Conservation (phyloP, 2,113 vertebrate genomes). For the Gobiocypris rarus region DNA sequence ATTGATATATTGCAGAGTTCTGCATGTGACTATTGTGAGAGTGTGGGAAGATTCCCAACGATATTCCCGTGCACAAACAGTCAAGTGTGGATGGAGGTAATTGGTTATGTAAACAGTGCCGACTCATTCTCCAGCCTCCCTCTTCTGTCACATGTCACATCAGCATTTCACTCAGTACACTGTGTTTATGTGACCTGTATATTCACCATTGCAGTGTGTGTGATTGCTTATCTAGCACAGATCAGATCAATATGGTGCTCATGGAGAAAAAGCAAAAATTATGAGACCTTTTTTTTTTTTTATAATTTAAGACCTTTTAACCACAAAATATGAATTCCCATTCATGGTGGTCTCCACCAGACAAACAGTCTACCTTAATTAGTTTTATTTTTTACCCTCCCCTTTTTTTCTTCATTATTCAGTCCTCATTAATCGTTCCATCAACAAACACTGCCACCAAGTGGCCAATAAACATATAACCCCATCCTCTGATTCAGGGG, state of each 20-base stretch:
- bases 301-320: neutral
- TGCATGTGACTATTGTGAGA: conserved; percentile 29
- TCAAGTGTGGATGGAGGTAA: neutral
- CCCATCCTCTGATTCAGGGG: too few relatives aligned
- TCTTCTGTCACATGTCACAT: neutral
- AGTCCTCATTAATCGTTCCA: neutral
- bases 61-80: neutral
- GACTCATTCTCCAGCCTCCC: conserved; percentile 33
- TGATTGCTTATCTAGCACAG: neutral
- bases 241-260: neutral
- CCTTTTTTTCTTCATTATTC: neutral
- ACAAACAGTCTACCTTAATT: neutral
- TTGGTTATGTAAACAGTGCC: conserved; percentile 28
- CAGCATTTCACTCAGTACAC: neutral
- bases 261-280: neutral
- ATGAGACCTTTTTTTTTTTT: too few relatives aligned
- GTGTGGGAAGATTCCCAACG: neutral
- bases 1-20: neutral
- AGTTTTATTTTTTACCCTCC: too few relatives aligned
- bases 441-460: conserved; percentile 8
- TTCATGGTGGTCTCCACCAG: neutral
- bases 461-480: neutral
- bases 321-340: neutral
- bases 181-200: neutral
- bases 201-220: neutral